Evolutionary conservation across 2,888 invertebrate genomes (phyloP).

Genomic region (Griposia aprilina): DNA sequence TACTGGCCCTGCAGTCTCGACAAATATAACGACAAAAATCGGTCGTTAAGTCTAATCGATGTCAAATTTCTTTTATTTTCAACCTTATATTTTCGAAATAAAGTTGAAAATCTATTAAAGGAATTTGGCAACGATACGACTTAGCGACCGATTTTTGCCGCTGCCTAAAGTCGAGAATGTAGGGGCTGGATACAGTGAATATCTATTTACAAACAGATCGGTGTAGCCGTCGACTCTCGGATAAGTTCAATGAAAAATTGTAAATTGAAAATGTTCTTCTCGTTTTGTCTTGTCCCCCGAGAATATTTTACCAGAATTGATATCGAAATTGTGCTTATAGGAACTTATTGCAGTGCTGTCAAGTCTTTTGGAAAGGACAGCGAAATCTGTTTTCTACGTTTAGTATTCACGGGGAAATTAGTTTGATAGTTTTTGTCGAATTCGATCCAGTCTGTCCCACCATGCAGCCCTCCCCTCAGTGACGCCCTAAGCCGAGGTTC

Average conservation of each 20-base stretch:
- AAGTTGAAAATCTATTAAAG: too few species aligned
- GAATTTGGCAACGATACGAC: too few species aligned
- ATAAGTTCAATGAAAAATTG: slow-evolving; percentile 20
- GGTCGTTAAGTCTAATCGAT: too few species aligned
- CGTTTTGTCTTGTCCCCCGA: background rate
- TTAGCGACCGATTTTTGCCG: too few species aligned
- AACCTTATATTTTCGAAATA: too few species aligned
- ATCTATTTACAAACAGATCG: background rate
- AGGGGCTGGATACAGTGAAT: background rate
- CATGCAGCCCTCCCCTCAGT: too few species aligned
- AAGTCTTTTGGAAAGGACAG: background rate
- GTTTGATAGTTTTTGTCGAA: background rate
- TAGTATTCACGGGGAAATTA: background rate
- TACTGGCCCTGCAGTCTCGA: too few species aligned
- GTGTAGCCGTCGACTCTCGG: background rate
- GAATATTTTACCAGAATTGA: slow-evolving; percentile 10
- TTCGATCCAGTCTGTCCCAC: too few species aligned
- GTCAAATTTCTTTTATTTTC: too few species aligned
- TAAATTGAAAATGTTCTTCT: slow-evolving; percentile 28
- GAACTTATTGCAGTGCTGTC: background rate
- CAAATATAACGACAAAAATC: too few species aligned
- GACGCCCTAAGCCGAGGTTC: too few species aligned
- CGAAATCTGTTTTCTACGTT: background rate
- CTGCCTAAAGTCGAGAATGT: too few species aligned
- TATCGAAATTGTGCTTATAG: background rate